Evolutionary conservation across 2,888 invertebrate species (phyloP).

Genomic region (Callyntrura sp.): DNA sequence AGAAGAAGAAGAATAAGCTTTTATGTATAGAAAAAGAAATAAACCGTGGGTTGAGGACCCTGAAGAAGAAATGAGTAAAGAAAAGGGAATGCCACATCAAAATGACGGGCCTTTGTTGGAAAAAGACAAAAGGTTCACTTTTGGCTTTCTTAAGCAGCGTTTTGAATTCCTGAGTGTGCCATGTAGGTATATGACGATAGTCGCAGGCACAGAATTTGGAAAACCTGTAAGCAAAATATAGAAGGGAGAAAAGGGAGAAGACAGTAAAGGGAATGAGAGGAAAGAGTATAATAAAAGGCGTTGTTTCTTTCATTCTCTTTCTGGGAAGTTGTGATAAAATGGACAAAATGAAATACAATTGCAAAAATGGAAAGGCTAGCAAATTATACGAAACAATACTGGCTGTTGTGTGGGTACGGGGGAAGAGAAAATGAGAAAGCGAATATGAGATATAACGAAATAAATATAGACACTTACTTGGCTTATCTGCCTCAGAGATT

Average conservation of each 20-base stretch:
- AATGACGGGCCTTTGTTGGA: constrained; percentile 30
- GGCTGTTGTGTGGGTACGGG: background rate
- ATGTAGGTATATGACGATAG: background rate
- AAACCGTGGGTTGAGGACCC: constrained; percentile 20
- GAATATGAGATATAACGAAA: background rate
- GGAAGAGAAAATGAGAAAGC: background rate
- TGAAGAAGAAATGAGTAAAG: constrained; percentile 4
- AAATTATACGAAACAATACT: background rate
- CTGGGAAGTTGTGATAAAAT: constrained; percentile 40
- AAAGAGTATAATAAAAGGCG: constrained; percentile 26
- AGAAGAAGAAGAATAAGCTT: too few relatives aligned
- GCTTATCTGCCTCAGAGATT: constrained; percentile 83
- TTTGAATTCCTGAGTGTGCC: background rate
- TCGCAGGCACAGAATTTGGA: background rate
- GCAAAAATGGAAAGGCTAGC: constrained; percentile 39
- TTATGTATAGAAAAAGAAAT: background rate
- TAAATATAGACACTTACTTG: constrained; percentile 78
- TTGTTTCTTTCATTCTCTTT: constrained; percentile 26
- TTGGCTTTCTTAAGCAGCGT: background rate
- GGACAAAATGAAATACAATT: constrained; percentile 63
- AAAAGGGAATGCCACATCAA: background rate
- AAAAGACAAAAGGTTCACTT: constrained; percentile 58
- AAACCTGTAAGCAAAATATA: constrained; percentile 3
- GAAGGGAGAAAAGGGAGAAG: background rate
- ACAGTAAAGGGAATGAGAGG: background rate